A percentile compares a stretch with the other conserved stretches of the same genome.
Conservation (phyloP, 2,888 invertebrate genomes). For the Heteromurus nitidus region DNA sequence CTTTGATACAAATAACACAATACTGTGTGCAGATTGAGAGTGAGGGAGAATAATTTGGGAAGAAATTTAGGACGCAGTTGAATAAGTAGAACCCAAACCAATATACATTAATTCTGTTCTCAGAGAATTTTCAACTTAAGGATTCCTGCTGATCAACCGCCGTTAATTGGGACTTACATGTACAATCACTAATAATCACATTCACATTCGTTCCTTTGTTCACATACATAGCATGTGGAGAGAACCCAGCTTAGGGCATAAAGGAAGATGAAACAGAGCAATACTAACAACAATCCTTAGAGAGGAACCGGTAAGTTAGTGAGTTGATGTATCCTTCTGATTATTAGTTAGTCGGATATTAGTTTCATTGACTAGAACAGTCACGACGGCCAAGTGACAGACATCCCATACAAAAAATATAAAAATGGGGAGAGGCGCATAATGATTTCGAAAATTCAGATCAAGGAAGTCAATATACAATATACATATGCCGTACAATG, state of each 20-base stretch:
- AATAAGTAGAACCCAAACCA: neutral
- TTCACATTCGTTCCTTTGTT: neutral
- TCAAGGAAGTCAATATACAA: constrained; percentile 8
- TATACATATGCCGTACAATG: too few species aligned
- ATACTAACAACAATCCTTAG: too few species aligned
- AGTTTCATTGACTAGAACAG: too few species aligned
- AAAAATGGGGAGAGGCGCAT: neutral
- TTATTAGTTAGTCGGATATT: too few species aligned
- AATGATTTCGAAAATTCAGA: constrained; percentile 2
- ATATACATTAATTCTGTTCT: neutral
- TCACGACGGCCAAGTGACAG: neutral
- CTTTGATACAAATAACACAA: neutral
- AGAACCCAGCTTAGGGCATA: too few species aligned
- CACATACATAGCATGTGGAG: neutral
- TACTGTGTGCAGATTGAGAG: neutral
- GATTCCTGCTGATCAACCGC: neutral
- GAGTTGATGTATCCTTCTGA: too few species aligned
- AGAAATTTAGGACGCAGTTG: neutral
- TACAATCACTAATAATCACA: neutral
- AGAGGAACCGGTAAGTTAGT: too few species aligned
- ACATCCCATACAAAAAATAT: neutral
- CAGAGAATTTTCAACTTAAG: neutral
- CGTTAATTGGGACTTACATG: neutral
- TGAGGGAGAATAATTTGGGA: neutral
- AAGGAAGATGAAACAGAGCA: too few species aligned